These are phyloP conservation scores for Zeugodacus cucurbitae DNA, from an alignment of 1,140 invertebrate genomes.

Conservation along the genomic window DNA sequence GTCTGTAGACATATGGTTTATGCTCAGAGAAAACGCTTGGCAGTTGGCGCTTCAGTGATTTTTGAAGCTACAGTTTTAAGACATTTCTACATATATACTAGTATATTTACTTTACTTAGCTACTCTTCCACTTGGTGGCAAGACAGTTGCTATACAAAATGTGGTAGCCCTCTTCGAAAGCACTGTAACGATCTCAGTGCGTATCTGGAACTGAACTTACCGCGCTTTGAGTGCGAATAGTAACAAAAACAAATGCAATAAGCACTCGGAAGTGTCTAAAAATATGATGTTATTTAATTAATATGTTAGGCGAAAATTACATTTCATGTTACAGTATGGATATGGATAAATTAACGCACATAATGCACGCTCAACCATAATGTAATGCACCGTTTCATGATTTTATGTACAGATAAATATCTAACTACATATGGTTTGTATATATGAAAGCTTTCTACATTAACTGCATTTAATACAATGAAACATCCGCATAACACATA, in stretches of 20 bases:
- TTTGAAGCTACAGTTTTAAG: not conserved
- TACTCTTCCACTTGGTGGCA: not conserved
- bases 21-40: not conserved
- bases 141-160: not conserved
- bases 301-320: not conserved
- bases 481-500: not conserved
- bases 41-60: constrained; percentile 28
- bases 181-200: not conserved
- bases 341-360: not conserved
- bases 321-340: not conserved
- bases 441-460: not conserved
- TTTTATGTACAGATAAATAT: not conserved
- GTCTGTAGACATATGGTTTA: not conserved
- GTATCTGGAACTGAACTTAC: not conserved
- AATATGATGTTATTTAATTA: not conserved
- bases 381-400: too few species aligned
- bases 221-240: not conserved
- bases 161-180: not conserved
- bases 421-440: not conserved
- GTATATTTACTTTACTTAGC: not conserved
- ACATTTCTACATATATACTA: not conserved
- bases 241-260: too few species aligned
- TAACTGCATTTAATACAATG: not conserved
- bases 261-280: too few species aligned
- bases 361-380: not conserved